Evolutionary conservation across 2,113 vertebrate species (phyloP).

Genomic region (Nyctereutes procyonoides): DNA sequence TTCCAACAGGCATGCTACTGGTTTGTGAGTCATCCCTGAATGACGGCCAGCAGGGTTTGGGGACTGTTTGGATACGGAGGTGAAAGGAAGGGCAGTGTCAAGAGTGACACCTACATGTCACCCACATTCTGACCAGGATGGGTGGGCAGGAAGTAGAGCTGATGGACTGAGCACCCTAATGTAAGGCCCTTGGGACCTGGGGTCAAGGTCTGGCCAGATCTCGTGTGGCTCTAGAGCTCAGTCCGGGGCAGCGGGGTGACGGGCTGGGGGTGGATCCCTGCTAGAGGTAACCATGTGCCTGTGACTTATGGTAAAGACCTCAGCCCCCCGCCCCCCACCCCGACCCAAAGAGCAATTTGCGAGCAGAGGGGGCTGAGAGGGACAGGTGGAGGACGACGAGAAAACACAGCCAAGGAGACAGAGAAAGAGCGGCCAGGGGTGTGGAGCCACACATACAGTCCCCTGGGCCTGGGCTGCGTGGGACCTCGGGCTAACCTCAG

Average conservation of each 20-base stretch:
- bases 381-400: neutral
- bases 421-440: too few relatives aligned
- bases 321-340: too few relatives aligned
- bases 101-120: neutral
- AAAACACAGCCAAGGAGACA: neutral
- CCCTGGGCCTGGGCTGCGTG: neutral
- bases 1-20: neutral
- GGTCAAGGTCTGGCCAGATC: neutral
- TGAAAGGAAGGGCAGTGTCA: neutral
- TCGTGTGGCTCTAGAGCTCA: neutral
- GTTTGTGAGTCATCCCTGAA: neutral
- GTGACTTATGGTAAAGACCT: neutral
- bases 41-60: neutral
- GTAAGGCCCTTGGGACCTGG: neutral
- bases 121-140: neutral
- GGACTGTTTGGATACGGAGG: neutral
- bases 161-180: neutral
- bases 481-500: neutral
- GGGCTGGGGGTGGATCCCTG: fast-evolving
- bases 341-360: neutral
- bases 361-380: neutral
- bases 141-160: too few relatives aligned
- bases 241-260: fast-evolving
- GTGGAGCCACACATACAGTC: too few relatives aligned
- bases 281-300: neutral